phyloP scores from a whole-genome alignment of 2,113 vertebrate species.

The Sakesphorus luctuosus region DNA sequence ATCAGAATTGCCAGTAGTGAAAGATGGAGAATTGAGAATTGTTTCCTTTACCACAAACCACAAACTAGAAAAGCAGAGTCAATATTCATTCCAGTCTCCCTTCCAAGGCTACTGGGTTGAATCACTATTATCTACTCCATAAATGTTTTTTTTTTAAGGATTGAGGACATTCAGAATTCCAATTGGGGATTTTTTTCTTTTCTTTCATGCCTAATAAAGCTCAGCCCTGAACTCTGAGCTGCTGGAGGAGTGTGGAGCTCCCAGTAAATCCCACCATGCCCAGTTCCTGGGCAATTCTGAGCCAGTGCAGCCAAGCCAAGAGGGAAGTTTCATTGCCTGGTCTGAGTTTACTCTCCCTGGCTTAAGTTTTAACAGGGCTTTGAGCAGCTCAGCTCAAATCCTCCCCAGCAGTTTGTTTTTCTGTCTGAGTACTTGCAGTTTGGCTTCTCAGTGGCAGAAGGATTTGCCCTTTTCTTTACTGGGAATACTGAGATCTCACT shows the following conservation, averaged over 20 bases:
- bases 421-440: background rate
- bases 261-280: background rate
- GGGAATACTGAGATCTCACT: background rate
- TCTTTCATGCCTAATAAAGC: background rate
- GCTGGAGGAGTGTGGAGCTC: background rate
- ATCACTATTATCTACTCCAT: background rate
- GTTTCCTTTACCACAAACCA: conserved; percentile 5
- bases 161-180: background rate
- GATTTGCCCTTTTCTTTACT: background rate
- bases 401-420: background rate
- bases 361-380: conserved; percentile 10
- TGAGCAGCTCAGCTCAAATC: conserved; percentile 3
- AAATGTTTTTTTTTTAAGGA: background rate
- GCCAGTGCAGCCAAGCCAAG: background rate
- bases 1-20: background rate
- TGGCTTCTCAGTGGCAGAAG: background rate
- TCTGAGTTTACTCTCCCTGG: background rate
- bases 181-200: background rate
- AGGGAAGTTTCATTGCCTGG: background rate
- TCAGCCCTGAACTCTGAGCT: background rate
- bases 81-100: background rate
- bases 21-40: background rate
- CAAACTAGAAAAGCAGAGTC: background rate
- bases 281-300: background rate
- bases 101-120: background rate